A percentile compares a stretch with the other conserved stretches of the same genome.
Conservation (phyloP, 2,113 vertebrate genomes). For the Poicephalus gulielmi region DNA sequence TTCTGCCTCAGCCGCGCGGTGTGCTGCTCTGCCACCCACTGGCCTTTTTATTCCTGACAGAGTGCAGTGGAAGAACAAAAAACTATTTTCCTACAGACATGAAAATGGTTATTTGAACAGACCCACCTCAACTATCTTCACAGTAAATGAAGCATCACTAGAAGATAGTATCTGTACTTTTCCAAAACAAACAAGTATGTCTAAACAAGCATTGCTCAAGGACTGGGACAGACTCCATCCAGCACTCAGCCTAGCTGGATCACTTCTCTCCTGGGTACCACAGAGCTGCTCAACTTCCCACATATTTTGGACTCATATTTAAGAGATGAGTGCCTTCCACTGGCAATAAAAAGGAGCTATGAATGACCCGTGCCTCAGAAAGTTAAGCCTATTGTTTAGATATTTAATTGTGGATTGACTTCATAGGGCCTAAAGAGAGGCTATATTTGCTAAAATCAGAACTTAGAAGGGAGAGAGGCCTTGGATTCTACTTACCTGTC, state of each 20-base stretch:
- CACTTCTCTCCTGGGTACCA: background rate
- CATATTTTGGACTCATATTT: background rate
- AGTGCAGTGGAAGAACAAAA: background rate
- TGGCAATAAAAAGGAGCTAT: background rate
- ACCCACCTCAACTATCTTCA: background rate
- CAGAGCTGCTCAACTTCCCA: background rate
- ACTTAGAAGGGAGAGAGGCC: background rate
- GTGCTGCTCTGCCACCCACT: conserved; percentile 40
- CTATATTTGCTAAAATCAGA: background rate
- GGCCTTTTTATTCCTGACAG: background rate
- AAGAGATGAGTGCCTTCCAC: background rate
- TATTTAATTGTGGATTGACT: background rate
- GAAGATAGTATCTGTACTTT: background rate
- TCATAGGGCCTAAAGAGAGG: background rate
- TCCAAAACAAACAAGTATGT: background rate
- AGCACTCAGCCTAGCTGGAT: background rate
- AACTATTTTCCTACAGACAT: rapidly evolving
- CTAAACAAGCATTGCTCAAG: background rate
- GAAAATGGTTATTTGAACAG: background rate
- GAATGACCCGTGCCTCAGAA: background rate
- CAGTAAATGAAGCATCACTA: background rate
- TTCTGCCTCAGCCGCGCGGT: background rate
- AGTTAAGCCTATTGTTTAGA: background rate
- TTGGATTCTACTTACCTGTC: background rate
- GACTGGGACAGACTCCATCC: background rate